These are phyloP conservation scores for Semicossyphus pulcher DNA, from an alignment of 2,113 vertebrate species.

Conservation along the genomic window DNA sequence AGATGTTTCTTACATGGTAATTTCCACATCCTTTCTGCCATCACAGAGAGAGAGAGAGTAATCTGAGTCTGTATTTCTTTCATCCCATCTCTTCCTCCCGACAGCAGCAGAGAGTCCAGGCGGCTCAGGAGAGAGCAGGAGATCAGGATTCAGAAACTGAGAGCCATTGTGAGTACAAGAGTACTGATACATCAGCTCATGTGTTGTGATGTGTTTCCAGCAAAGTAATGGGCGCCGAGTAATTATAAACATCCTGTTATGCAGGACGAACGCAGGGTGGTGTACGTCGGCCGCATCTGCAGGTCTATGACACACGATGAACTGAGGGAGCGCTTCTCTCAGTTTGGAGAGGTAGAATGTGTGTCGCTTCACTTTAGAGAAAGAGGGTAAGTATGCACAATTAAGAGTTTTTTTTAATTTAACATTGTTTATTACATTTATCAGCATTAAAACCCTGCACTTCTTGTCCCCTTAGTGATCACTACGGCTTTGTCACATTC, in stretches of 20 bases:
- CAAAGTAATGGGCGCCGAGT: neutral
- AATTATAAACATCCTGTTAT: neutral
- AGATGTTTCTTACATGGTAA: neutral
- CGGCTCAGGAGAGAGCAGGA: slow-evolving; percentile 61
- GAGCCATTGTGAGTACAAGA: slow-evolving; percentile 78
- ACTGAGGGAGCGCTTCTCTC: slow-evolving; percentile 90
- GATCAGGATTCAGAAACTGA: slow-evolving; percentile 74
- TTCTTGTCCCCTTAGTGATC: slow-evolving; percentile 82
- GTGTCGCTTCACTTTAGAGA: slow-evolving; percentile 93
- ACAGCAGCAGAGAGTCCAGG: slow-evolving; percentile 60
- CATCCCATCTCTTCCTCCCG: neutral
- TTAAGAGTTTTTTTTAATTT: neutral
- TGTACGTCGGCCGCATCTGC: slow-evolving; percentile 93
- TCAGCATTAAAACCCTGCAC: neutral
- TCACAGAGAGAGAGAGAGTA: too few relatives aligned
- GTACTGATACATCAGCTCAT: neutral
- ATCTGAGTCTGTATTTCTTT: neutral
- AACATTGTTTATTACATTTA: neutral
- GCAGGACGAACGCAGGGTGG: slow-evolving; percentile 94
- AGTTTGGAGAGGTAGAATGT: slow-evolving; percentile 93
- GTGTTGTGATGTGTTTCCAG: neutral
- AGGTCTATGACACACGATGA: slow-evolving; percentile 90
- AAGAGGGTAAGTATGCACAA: slow-evolving; percentile 60
- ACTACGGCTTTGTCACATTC: slow-evolving; percentile 94
- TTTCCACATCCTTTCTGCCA: too few relatives aligned